Conservation (phyloP, 2,113 vertebrate genomes). For the Sciurus niger region DNA sequence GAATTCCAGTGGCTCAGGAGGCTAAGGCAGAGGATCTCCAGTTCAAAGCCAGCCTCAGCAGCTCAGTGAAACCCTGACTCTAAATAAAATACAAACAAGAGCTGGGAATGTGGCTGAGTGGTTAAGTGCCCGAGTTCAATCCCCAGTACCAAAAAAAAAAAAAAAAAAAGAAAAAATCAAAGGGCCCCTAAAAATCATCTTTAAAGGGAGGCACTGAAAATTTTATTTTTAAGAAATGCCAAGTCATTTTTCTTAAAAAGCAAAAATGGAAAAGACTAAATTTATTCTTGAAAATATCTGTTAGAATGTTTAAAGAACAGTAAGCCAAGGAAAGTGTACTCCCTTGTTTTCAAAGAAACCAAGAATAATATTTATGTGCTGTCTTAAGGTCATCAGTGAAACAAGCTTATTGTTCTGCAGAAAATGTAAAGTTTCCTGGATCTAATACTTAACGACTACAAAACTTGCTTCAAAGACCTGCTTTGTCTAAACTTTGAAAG, state of each 20-base stretch:
- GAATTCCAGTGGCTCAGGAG: no score
- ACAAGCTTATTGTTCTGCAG: background rate
- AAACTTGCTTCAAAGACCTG: constrained; percentile 58
- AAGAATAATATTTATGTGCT: constrained; percentile 31
- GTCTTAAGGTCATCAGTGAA: background rate
- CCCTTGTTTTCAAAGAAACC: constrained; percentile 16
- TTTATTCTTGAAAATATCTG: background rate
- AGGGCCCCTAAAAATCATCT: background rate
- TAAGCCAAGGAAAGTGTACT: background rate
- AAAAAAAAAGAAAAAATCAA: background rate
- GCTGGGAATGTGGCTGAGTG: no score
- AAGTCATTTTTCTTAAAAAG: constrained; percentile 37
- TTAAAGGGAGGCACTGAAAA: background rate
- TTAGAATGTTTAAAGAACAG: constrained; percentile 26
- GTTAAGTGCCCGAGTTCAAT: no score
- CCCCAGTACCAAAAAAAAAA: background rate
- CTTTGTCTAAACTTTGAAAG: constrained; percentile 60
- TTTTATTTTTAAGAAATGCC: background rate
- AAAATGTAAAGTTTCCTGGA: constrained; percentile 21
- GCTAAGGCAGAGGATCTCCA: no score
- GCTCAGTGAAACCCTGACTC: no score
- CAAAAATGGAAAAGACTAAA: background rate
- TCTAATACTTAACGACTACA: constrained; percentile 17
- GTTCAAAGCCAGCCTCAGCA: no score
- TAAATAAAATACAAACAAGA: no score